Base-by-base conservation (phyloP, 2,113 vertebrate species). In the Odocoileus hemionus region DNA sequence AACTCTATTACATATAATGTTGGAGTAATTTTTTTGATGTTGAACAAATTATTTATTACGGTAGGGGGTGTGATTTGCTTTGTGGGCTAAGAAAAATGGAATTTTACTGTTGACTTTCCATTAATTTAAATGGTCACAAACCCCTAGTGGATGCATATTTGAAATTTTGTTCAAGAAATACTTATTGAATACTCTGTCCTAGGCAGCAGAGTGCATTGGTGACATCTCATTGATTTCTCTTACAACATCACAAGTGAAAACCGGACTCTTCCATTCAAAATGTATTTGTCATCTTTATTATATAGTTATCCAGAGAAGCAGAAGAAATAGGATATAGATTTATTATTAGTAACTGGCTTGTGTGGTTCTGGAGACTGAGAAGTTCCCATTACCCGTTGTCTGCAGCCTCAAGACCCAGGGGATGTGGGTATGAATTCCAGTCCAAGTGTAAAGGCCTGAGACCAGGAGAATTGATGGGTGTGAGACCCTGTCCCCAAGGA, bases 361-460 rank as follows among this genome's bases (percentile, higher is more conserved):
- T 4, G 3, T 4, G 55, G 3, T 15, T 5, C 4, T 50, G 26
- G 84, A 64, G 55, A 33, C 39, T 52, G 45, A 43, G 52, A 3
- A 33, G n/a, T 58, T 52, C 17, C 58, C 2, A 5, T 25, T 25
- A 10, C 36, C 6, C 1, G 3, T 26, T 1, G 0, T 21, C 67
- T 70, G 50, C 52, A 33, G 30, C 36, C 82, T 36, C 9, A 25
- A 36, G 61, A 23, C 39, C 64, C 61, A 7, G 43, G 39, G 6
- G 6, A 30, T 2, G 4, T 21, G 21, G 7, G 47, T 4, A 1
- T 45, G 17, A 33, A 23, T 13, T 33, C 84, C 30, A 36, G 30
- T 64, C 50, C 15, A 7, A 33, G 13, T 30, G 28, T 43, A 6
- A 39, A 80, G 89, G 78, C 78, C 45, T 61, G 33, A 54, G 82